phyloP scores from a whole-genome alignment of 2,113 vertebrate species.

The Anguilla japonica region DNA sequence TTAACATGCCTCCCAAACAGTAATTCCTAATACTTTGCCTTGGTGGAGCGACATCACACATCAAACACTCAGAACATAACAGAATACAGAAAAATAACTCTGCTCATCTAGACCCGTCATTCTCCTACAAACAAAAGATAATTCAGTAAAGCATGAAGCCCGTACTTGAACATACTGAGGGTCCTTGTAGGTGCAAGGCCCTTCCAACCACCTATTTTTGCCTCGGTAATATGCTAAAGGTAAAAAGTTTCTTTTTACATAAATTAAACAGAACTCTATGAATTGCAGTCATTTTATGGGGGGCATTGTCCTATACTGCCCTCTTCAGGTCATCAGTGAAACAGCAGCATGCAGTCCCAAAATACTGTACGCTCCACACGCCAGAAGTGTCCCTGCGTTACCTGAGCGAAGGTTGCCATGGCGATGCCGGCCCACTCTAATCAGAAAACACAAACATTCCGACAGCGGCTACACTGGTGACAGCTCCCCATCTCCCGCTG shows the following conservation, averaged over 20 bases:
- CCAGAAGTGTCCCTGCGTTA: neutral
- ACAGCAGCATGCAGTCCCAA: neutral
- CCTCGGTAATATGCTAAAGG: too few species aligned
- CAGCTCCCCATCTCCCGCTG: neutral
- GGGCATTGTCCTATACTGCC: conserved; percentile 5
- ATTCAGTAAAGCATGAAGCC: too few species aligned
- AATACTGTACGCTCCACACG: neutral
- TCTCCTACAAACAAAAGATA: too few species aligned
- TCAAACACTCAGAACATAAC: neutral
- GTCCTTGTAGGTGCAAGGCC: too few species aligned
- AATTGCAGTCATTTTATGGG: neutral
- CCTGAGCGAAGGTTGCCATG: conserved; percentile 1
- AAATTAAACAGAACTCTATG: too few species aligned
- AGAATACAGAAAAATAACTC: too few species aligned
- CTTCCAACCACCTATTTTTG: too few species aligned
- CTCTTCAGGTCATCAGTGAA: conserved; percentile 10
- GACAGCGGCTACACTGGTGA: neutral
- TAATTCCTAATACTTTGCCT: neutral
- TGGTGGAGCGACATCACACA: neutral
- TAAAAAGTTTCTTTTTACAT: neutral
- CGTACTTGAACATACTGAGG: too few species aligned
- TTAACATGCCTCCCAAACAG: neutral
- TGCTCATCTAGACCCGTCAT: too few species aligned
- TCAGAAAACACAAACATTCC: neutral
- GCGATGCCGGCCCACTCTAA: neutral